Conservation (phyloP, 2,888 invertebrate genomes). For the Lottia gigantea region DNA sequence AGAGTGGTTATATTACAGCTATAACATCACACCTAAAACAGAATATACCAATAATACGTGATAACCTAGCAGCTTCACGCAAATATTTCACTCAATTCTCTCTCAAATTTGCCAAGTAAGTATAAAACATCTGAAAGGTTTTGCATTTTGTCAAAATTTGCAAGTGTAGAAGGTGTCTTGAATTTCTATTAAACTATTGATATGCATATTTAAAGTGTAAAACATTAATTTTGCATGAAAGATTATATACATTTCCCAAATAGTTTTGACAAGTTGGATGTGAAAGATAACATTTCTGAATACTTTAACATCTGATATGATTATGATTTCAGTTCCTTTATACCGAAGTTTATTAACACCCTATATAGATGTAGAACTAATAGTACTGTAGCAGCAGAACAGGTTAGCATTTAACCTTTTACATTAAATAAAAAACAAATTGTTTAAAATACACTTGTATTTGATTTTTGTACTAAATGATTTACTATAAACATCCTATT, state of each 20-base stretch:
- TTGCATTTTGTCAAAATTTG: no score
- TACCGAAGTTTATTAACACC: constrained; percentile 90
- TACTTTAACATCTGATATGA: not conserved
- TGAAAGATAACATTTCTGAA: no score
- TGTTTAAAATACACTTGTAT: no score
- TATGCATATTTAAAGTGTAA: no score
- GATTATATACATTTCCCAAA: no score
- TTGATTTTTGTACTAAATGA: no score
- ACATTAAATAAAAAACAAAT: no score
- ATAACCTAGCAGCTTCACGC: constrained; percentile 88
- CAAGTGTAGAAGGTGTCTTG: no score
- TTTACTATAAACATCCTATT: no score
- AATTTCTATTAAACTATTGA: no score
- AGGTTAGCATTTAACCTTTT: constrained; percentile 67
- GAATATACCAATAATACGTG: constrained; percentile 87
- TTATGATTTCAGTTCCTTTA: constrained; percentile 78
- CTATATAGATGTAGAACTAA: constrained; percentile 88
- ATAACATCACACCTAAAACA: constrained; percentile 88
- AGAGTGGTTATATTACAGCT: constrained; percentile 92
- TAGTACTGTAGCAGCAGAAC: constrained; percentile 92
- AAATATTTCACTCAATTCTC: constrained; percentile 99
- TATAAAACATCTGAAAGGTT: constrained; percentile 14
- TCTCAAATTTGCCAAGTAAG: constrained; percentile 88
- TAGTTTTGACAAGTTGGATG: no score
- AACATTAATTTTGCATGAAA: no score